Conservation (phyloP, 2,888 invertebrate species). For the Bellardia bayeri region DNA sequence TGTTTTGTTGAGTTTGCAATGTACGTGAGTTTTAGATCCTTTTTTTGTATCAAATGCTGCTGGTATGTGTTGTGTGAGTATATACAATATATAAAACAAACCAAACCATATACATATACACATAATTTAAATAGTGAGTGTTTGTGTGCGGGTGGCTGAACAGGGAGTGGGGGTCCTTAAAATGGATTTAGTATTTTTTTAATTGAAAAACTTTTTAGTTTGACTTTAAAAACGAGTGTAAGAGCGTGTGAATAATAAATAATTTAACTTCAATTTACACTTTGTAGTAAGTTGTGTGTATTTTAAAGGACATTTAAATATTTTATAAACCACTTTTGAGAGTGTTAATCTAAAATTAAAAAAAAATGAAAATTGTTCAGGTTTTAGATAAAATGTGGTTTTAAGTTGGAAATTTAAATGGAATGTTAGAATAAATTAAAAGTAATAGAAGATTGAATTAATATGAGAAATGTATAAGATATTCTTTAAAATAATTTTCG, state of each 20-base stretch:
- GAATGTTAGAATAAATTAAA: no score
- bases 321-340: background rate
- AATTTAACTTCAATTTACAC: slow-evolving; percentile 45
- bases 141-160: background rate
- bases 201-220: slow-evolving; percentile 67
- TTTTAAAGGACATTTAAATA: slow-evolving; percentile 37
- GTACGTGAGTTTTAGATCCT: slow-evolving; percentile 39
- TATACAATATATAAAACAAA: background rate
- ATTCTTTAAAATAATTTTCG: no score
- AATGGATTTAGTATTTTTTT: slow-evolving; percentile 48
- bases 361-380: background rate
- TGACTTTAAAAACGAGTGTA: slow-evolving; percentile 43
- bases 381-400: background rate
- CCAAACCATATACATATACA: background rate
- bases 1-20: slow-evolving; percentile 6
- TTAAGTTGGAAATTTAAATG: background rate
- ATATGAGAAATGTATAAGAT: no score
- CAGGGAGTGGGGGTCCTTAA: background rate
- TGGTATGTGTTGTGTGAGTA: slow-evolving; percentile 5
- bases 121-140: background rate
- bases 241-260: slow-evolving; percentile 58
- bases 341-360: background rate
- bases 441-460: no score
- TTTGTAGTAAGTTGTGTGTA: background rate
- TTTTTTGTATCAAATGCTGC: background rate